Percentiles rank a stretch among this genome's conserved stretches.
Conservation (phyloP, 1,140 invertebrate genomes). For the Neodiprion pinetum region DNA sequence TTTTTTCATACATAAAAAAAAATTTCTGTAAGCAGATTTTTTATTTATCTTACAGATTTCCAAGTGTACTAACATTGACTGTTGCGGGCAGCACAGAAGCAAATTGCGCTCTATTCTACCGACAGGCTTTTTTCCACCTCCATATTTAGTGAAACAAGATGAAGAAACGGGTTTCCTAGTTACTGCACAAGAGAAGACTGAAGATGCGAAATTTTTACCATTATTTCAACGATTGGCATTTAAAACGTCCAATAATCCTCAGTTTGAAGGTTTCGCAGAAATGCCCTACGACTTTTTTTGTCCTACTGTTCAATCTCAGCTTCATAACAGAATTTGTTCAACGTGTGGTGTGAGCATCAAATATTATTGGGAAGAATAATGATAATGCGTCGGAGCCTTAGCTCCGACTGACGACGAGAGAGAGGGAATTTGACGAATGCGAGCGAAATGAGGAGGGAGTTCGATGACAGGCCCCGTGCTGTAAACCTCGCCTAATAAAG, state of each 20-base stretch:
- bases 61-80: slow-evolving; percentile 22
- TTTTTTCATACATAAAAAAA: too few relatives aligned
- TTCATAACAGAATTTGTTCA: background rate
- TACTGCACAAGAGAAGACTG: too few relatives aligned
- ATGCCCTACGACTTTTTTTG: background rate
- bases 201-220: background rate
- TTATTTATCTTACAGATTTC: slow-evolving; percentile 24
- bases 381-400: too few relatives aligned
- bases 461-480: too few relatives aligned
- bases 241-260: background rate
- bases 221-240: background rate
- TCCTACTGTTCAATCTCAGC: background rate
- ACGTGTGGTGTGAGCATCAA: background rate
- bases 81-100: slow-evolving; percentile 8
- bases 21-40: background rate
- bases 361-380: too few relatives aligned
- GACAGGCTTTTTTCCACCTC: background rate
- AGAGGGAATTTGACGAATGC: too few relatives aligned
- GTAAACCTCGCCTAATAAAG: too few relatives aligned
- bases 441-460: too few relatives aligned
- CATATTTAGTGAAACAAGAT: background rate
- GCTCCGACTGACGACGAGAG: too few relatives aligned
- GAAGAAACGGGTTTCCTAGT: background rate
- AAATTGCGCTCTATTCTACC: background rate
- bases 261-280: background rate